Base-by-base conservation (phyloP, 2,888 invertebrate species). In the Lamproptera curius region DNA sequence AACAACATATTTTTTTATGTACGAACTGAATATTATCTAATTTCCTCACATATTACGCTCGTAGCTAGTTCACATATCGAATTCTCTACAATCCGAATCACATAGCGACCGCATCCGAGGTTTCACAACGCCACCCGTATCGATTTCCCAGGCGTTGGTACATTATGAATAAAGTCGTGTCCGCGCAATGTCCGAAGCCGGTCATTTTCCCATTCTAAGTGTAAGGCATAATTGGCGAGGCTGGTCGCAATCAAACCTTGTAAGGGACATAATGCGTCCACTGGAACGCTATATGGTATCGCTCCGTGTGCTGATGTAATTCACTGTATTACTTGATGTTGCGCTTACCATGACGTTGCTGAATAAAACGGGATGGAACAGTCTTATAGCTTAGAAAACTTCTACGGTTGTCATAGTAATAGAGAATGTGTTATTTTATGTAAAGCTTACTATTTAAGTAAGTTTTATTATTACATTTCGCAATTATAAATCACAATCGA, bases 201-300 rank as follows among this genome's bases (percentile, higher is more conserved):
- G 49, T 40, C 40, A 40, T 42, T 49, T 46, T 16, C 49, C 28
- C 40, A 43, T 26, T 40, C 35, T 35, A 42, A 34, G 16, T 10
- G 46, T 35, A 17, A 43, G 33, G 31, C 38, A 14, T 34, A 45
- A 45, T 45, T 17, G 42, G 34, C 36, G 35, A 28, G 43, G 26
- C 35, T 20, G 36, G 23, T 39, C 2, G 44, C 44, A 44, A 49
- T 49, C 49, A 44, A 40, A 44, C 49, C 49, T 44, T 49, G 43
- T 49, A 49, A 39, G 31, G 49, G 39, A 49, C 40, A 26, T 49
- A 49, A 40, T 44, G 34, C 45, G 35, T 44, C 15, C 36, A 49
- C 43, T 16, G 40, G 36, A 45, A 35, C 43, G 28, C 46, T 43
- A 48, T 48, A 43, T 28, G 49, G 43, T 43, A 44, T 49, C 40